A percentile compares a stretch with the other conserved stretches of the same genome.
Conservation (phyloP, 1,140 invertebrate species). For the Littorina saxatilis region DNA sequence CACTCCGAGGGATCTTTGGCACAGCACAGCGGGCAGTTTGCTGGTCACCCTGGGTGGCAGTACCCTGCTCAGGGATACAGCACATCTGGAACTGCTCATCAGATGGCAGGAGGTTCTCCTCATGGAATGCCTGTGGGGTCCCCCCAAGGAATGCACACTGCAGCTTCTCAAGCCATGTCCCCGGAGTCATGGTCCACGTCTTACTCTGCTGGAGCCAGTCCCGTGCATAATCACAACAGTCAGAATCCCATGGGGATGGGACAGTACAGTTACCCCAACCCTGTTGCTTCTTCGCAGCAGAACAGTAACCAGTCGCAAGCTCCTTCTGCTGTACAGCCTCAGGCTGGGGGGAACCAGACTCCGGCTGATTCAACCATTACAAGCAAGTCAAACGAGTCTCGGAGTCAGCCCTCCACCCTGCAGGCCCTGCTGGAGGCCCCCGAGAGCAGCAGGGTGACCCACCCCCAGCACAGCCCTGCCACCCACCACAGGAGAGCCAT, state of each 20-base stretch:
- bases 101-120: background rate
- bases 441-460: background rate
- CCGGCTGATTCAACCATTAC: background rate
- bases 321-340: too few relatives aligned
- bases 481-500: background rate
- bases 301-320: too few relatives aligned
- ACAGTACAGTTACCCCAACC: too few relatives aligned
- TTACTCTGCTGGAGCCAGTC: background rate
- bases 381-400: background rate
- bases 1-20: slow-evolving; percentile 24
- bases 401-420: slow-evolving; percentile 1
- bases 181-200: background rate
- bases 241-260: too few relatives aligned
- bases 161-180: background rate
- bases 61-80: background rate
- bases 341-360: too few relatives aligned
- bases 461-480: too few relatives aligned
- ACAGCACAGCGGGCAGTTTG: background rate
- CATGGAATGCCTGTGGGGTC: background rate
- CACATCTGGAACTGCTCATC: background rate
- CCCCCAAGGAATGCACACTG: too few relatives aligned
- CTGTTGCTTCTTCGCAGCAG: too few relatives aligned
- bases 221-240: background rate
- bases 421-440: slow-evolving; percentile 22
- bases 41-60: background rate